Conservation (phyloP, 2,888 invertebrate species). For the Eristalis arbustorum region DNA sequence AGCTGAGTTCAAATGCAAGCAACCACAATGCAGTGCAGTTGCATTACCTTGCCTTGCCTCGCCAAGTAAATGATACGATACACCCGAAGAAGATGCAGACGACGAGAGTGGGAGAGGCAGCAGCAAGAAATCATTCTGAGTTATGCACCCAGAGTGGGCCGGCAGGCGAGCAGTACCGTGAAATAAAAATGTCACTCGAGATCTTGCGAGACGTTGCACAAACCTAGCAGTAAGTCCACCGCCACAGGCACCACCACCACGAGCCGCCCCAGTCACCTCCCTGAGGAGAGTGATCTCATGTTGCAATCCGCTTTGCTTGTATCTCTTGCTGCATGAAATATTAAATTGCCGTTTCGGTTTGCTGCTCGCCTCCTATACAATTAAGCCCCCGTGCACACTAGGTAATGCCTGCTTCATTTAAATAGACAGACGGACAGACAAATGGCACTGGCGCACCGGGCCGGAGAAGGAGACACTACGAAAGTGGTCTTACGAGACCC, state of each 20-base stretch:
- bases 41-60: background rate
- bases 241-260: conserved; percentile 37
- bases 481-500: conserved; percentile 19
- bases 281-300: conserved; percentile 54
- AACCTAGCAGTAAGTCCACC: no score
- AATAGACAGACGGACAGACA: conserved; percentile 41
- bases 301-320: conserved; percentile 44
- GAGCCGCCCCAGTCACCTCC: conserved; percentile 9
- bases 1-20: conserved; percentile 50
- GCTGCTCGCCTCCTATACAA: conserved; percentile 57
- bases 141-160: conserved; percentile 61
- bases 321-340: conserved; percentile 52
- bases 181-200: conserved; percentile 67
- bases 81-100: conserved; percentile 39
- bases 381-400: conserved; percentile 43
- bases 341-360: conserved; percentile 70
- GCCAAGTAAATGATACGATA: conserved; percentile 23
- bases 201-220: conserved; percentile 55
- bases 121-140: conserved; percentile 47
- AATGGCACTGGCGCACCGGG: conserved; percentile 4
- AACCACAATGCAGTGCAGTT: conserved; percentile 29
- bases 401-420: conserved; percentile 33
- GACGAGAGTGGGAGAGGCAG: background rate
- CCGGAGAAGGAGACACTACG: conserved; percentile 1
- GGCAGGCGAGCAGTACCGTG: conserved; percentile 60